Conservation (phyloP, 2,113 vertebrate genomes). For the Tonatia bakeri region DNA sequence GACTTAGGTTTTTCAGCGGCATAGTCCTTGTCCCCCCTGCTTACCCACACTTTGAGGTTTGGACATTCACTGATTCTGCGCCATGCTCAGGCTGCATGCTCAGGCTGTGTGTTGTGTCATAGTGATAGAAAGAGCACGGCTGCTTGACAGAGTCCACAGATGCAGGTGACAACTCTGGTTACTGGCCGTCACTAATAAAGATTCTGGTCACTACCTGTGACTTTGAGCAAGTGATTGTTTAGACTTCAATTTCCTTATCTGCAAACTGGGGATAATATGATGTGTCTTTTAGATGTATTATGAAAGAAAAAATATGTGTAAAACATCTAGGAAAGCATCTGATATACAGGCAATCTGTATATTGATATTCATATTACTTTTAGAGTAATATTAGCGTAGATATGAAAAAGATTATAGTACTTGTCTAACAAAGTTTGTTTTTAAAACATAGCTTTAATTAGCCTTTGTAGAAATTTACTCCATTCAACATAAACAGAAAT, state of each 20-base stretch:
- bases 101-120: neutral
- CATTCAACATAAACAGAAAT: conserved; percentile 23
- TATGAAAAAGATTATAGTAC: neutral
- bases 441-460: conserved; percentile 40
- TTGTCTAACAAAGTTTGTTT: conserved; percentile 24
- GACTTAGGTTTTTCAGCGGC: neutral
- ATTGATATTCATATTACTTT: neutral
- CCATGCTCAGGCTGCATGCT: neutral
- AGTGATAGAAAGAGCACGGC: neutral
- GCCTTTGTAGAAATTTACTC: conserved; percentile 4
- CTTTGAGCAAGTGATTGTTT: neutral
- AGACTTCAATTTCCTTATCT: conserved; percentile 27
- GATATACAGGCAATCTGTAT: neutral
- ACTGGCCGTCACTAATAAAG: neutral
- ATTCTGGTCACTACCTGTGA: neutral
- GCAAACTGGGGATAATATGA: neutral
- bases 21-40: neutral
- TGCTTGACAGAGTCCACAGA: neutral
- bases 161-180: neutral
- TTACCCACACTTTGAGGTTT: neutral
- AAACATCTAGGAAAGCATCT: conserved; percentile 32
- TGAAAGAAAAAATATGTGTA: conserved; percentile 19
- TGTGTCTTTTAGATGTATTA: neutral
- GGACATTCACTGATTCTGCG: neutral
- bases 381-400: neutral